These are phyloP conservation scores for Origma solitaria DNA, from an alignment of 2,113 vertebrate genomes.

Conservation along the genomic window DNA sequence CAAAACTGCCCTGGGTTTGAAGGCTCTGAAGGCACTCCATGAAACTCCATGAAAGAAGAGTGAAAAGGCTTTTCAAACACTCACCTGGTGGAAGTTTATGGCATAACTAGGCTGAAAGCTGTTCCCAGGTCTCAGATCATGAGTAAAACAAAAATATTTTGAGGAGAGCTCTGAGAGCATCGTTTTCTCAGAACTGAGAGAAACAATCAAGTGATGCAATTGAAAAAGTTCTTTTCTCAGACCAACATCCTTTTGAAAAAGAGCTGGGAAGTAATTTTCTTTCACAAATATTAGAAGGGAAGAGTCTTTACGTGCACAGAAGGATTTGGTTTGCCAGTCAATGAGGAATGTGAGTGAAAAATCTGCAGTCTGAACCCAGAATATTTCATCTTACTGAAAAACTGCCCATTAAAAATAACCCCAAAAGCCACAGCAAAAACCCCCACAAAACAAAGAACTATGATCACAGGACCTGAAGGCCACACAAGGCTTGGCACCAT, in stretches of 20 bases:
- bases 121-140: background rate
- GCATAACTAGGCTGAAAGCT: background rate
- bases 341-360: background rate
- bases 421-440: background rate
- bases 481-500: background rate
- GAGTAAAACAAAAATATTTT: background rate
- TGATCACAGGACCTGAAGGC: background rate
- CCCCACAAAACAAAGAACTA: background rate
- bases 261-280: background rate
- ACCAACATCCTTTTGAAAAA: background rate
- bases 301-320: background rate
- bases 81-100: background rate
- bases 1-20: background rate
- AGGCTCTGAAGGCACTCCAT: background rate
- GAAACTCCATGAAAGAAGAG: no score
- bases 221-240: background rate
- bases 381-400: background rate
- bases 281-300: background rate
- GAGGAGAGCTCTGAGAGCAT: background rate
- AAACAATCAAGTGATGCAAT: background rate
- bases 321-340: background rate
- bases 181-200: background rate
- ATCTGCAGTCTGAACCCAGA: background rate
- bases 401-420: background rate
- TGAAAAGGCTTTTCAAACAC: background rate